Base-by-base conservation (phyloP, 1,140 invertebrate genomes). In the Diprion similis region DNA sequence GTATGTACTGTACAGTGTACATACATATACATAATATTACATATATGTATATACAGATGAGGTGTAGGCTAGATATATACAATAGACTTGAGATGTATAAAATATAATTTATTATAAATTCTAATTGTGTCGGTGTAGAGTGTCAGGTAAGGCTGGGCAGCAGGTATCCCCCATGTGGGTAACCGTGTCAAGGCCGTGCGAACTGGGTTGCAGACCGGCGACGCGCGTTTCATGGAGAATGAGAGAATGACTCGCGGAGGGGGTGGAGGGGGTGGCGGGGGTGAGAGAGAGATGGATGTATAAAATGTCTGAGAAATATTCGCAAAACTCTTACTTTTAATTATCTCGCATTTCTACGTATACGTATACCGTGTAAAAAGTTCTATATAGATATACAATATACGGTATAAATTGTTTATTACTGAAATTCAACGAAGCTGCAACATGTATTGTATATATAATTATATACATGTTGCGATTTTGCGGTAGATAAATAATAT, bases 151-250 rank as follows among this genome's bases (percentile, higher is more conserved):
- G n/a, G 51, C n/a, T 59, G 51, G 51, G n/a, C 9, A 59, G 51
- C 51, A 59, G 51, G 51, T 59, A 59, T 59, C 51, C 75, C 76
- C 78, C 75, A 82, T 83, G 79, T 84, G 79, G 81, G 82, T 86
- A 87, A 85, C 78, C 84, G 81, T 87, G 86, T 86, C 86, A 87
- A 87, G 86, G 86, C 84, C 86, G 84, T 86, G 86, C 84, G 86
- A 87, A 87, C 83, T 86, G 81, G 85, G 83, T 80, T 83, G 82
- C 83, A 82, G 82, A 87, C 81, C 79, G 80, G 74, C 77, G 79
- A 76, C 80, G 78, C 75, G 78, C 80, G 79, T 80, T 81, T 81
- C 80, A 78, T 78, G 75, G 80, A 82, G 51, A 59, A 15, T 51
- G n/a, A n/a, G n/a, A n/a, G n/a, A n/a, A 37, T 37, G 51, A 59